Conservation (phyloP, 2,888 invertebrate genomes). For the Drosophila parthenogenetica region DNA sequence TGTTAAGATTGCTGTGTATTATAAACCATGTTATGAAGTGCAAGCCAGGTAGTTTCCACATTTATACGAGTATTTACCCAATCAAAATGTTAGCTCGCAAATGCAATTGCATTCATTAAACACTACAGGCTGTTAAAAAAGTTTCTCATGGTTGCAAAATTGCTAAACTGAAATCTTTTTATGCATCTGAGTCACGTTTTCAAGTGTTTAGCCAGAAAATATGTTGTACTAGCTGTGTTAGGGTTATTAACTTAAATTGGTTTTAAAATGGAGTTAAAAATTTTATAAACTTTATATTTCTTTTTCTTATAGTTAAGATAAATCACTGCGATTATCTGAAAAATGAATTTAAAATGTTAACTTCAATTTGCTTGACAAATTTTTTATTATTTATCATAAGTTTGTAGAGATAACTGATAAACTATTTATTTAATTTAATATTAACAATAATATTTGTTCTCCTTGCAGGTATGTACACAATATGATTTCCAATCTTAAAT, state of each 20-base stretch:
- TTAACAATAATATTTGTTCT: not conserved
- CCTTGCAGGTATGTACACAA: conserved; percentile 7
- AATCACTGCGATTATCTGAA: too few species aligned
- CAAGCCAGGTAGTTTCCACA: conserved; percentile 26
- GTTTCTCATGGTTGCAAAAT: not conserved
- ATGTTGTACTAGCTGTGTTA: too few species aligned
- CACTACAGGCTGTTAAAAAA: conserved; percentile 28
- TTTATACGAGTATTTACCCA: conserved; percentile 33
- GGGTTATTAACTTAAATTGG: too few species aligned
- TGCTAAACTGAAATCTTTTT: not conserved
- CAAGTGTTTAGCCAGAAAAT: too few species aligned
- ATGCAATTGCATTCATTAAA: conserved; percentile 46
- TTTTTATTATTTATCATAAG: too few species aligned
- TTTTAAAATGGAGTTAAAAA: not conserved
- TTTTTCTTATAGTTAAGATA: too few species aligned
- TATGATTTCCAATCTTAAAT: not conserved
- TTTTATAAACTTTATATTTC: not conserved
- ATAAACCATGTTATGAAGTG: conserved; percentile 49
- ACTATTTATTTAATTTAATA: too few species aligned
- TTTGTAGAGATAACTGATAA: too few species aligned
- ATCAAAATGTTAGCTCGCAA: conserved; percentile 52
- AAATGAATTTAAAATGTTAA: too few species aligned
- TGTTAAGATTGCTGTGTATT: conserved; percentile 12
- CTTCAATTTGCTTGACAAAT: too few species aligned
- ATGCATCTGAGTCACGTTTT: conserved; percentile 1